A percentile compares a stretch with the other conserved stretches of the same genome.
Evolutionary conservation across 2,113 vertebrate species (phyloP).

Genomic region (Actinemys pallida): DNA sequence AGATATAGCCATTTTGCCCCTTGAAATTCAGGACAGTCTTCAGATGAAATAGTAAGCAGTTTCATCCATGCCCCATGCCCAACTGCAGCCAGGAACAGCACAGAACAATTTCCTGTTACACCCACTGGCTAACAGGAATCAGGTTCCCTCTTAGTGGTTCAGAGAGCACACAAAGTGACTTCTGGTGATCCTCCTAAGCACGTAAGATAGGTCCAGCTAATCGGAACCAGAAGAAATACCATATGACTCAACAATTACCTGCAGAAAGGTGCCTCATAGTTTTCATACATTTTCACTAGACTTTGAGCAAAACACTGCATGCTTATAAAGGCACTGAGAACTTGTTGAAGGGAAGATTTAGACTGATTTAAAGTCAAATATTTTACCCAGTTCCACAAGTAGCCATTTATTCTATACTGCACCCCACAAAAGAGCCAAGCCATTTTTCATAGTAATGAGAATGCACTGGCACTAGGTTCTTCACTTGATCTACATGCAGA

Average conservation of each 20-base stretch:
- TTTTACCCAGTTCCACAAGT: background rate
- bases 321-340: background rate
- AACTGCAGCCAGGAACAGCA: background rate
- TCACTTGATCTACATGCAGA: background rate
- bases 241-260: background rate
- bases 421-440: accelerated
- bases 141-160: background rate
- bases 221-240: background rate
- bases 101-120: background rate
- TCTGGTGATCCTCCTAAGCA: background rate
- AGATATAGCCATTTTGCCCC: background rate
- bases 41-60: background rate
- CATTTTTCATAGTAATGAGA: background rate
- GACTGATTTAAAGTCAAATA: background rate
- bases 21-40: background rate
- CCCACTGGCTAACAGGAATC: background rate
- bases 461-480: background rate
- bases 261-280: background rate
- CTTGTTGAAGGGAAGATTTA: background rate
- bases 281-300: background rate
- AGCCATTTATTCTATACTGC: background rate
- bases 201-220: background rate
- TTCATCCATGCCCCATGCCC: background rate
- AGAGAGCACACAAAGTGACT: background rate
- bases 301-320: background rate